Base-by-base conservation (phyloP, 2,888 invertebrate genomes). In the Aricia artaxerxes region DNA sequence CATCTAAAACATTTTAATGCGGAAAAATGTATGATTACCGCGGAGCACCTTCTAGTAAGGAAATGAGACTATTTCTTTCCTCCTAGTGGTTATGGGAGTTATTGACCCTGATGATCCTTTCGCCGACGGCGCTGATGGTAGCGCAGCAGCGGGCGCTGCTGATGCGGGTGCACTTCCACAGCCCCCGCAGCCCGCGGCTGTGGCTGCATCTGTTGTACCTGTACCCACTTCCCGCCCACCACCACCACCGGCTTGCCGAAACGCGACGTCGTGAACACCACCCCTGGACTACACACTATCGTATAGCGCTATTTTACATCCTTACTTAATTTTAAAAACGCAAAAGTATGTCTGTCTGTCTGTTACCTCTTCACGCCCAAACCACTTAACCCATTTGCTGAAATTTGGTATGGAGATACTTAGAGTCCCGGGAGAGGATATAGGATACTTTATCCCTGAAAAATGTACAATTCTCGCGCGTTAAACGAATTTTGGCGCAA, bases 141-240 rank as follows among this genome's bases (percentile, higher is more conserved):
- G 75, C 75, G 13, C 75, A 31, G 31, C 75, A 76, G 11, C 31
- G 24, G 75, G 75, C 49, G 53, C 75, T 76, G 53, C 11, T 24
- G 13, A 6, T 31, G 13, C 75, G 24, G 75, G 35, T 57, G 53
- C 75, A 76, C 4, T 13, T 53, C 75, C 75, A 76, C 49, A 53
- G 31, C 11, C 53, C 49, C 31, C 31, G 24, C 4, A 9, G 3
- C 4, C 53, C 53, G 11, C 11, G 7, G 75, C 53, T 57, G 13
- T 53, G 53, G 16, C 53, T 53, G 31, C 31, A 31, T 16, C 49
- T 31, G 53, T 76, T 85, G 80, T 83, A 90, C 31, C 87, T 84
- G 78, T 87, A 85, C 4, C 60, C 0, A 1, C 84, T 87, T 85
- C 4, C 60, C 0, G 1, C 84, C 87, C 0, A 80, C 11, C 57